A percentile compares a stretch with the other conserved stretches of the same genome.
Evolutionary conservation across 1,140 invertebrate genomes (phyloP).

Genomic region (Euschistus heros): DNA sequence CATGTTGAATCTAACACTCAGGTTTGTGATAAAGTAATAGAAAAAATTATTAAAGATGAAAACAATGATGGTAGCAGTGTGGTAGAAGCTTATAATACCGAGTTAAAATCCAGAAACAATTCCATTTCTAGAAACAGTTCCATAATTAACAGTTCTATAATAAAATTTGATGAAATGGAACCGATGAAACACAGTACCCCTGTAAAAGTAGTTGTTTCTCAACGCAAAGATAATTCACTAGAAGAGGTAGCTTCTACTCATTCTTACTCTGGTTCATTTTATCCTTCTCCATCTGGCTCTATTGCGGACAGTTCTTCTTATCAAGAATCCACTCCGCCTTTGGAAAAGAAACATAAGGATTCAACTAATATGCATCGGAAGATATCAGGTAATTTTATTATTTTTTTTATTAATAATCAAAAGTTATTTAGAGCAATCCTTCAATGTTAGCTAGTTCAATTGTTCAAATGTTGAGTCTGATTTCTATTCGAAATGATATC

Average conservation of each 20-base stretch:
- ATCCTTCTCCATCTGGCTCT: constrained; percentile 6
- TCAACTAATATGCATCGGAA: constrained; percentile 23
- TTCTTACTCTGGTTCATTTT: neutral
- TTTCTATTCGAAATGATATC: no score
- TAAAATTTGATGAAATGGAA: neutral
- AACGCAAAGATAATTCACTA: neutral
- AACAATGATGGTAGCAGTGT: neutral
- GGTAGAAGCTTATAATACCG: neutral
- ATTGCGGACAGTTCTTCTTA: neutral
- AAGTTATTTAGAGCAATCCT: no score
- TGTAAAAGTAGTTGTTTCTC: neutral
- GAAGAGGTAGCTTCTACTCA: neutral
- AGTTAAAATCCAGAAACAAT: neutral
- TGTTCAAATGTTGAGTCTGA: no score
- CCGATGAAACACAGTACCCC: neutral
- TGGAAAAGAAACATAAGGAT: constrained; percentile 26
- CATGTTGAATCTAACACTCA: neutral
- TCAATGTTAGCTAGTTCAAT: no score
- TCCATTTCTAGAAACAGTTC: neutral
- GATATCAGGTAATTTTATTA: constrained; percentile 28
- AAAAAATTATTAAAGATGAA: neutral
- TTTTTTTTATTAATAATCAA: no score
- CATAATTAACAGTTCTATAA: neutral
- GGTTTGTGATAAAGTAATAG: neutral
- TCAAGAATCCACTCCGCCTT: constrained; percentile 18